Conservation (phyloP, 1,140 invertebrate genomes). For the Copidosoma floridanum region DNA sequence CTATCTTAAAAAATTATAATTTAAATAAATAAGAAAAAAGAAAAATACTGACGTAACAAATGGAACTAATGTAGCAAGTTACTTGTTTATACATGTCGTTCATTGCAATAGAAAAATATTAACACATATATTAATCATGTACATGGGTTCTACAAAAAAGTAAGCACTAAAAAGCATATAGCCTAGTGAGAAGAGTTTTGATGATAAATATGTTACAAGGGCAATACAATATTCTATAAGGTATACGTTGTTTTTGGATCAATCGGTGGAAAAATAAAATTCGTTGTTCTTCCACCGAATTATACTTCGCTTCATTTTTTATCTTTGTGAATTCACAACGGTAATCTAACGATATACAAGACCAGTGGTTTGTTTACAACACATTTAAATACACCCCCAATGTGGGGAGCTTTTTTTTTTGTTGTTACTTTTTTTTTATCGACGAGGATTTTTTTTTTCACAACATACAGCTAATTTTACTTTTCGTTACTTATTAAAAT, state of each 20-base stretch:
- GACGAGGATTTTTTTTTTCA: too few species aligned
- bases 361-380: background rate
- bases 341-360: slow-evolving; percentile 7
- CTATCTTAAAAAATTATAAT: slow-evolving; percentile 22
- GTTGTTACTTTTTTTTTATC: background rate
- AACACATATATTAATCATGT: slow-evolving; percentile 50
- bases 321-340: slow-evolving; percentile 19
- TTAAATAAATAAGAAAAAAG: slow-evolving; percentile 26
- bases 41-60: slow-evolving; percentile 17
- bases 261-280: slow-evolving; percentile 8
- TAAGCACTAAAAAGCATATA: too few species aligned
- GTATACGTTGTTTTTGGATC: slow-evolving; percentile 22
- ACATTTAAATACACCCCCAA: slow-evolving; percentile 21
- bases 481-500: too few species aligned
- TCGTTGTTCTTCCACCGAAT: slow-evolving; percentile 5
- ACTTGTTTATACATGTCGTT: background rate
- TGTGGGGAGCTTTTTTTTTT: slow-evolving; percentile 22
- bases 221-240: slow-evolving; percentile 36
- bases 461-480: too few species aligned
- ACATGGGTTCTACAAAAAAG: too few species aligned
- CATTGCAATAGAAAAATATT: slow-evolving; percentile 14
- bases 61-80: slow-evolving; percentile 10
- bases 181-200: slow-evolving; percentile 47
- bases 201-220: slow-evolving; percentile 54
- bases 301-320: slow-evolving; percentile 14